Evolutionary conservation across 2,113 vertebrate genomes (phyloP).

Genomic region (Athene noctua): DNA sequence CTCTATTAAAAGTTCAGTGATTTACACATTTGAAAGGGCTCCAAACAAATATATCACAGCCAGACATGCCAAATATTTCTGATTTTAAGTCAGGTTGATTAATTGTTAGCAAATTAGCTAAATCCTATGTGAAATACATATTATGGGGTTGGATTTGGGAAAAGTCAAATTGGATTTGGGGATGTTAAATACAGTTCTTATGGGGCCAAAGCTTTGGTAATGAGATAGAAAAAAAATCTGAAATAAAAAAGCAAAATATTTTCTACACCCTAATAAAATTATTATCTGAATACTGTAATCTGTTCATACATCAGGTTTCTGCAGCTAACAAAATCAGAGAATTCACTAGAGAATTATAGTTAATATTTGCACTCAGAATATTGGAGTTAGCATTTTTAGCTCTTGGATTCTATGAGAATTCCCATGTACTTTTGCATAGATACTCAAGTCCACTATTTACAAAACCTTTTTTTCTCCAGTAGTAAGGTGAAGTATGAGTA

Average conservation of each 20-base stretch:
- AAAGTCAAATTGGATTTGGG: background rate
- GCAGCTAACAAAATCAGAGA: background rate
- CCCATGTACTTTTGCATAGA: background rate
- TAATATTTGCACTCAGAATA: slow-evolving; percentile 18
- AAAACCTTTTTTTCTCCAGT: background rate
- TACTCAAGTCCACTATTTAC: background rate
- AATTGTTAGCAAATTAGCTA: background rate
- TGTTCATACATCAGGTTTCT: background rate
- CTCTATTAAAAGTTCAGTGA: background rate
- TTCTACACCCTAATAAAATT: background rate
- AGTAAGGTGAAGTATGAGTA: background rate
- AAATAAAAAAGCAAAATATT: background rate
- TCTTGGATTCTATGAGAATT: background rate
- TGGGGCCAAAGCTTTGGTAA: background rate
- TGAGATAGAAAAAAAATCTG: background rate
- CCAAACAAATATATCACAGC: background rate
- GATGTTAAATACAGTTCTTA: background rate
- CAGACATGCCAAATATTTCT: background rate
- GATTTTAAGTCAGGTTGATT: background rate
- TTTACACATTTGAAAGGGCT: background rate
- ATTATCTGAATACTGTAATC: background rate
- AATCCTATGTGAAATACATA: background rate
- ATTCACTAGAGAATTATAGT: background rate
- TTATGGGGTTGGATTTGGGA: background rate
- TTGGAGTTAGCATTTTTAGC: background rate